Base-by-base conservation (phyloP, 2,888 invertebrate species). In the Romanomermis culicivorax region DNA sequence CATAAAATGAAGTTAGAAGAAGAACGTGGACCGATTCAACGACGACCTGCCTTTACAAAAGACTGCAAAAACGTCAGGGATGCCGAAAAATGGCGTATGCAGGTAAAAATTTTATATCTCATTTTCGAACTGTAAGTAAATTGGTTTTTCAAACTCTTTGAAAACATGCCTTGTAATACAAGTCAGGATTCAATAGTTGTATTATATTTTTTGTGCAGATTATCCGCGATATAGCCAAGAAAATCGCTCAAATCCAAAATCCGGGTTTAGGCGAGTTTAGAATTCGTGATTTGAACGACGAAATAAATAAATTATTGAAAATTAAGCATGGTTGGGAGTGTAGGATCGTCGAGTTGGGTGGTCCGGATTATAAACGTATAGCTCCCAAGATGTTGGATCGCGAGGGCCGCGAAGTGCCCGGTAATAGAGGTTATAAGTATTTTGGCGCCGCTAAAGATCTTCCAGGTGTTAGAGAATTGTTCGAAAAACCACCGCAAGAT, bases 231-330 rank as follows among this genome's bases (percentile, higher is more conserved):
- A 83, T 97, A 45, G 88, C 95, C 0, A 85, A 89, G 68, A 99
- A 97, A 76, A 95, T 99, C 0, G 85, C 95, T 1, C 89, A 93
- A 72, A 99, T 99, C 69, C 97, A 99, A 70, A 95, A 95, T 73
- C 88, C 97, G 60, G 97, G 97, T 56, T 76, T 97, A n/a, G 97
- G 97, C 2, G 97, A 99, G 72, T 99, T 93, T 70, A 80, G 93
- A 26, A 85, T 99, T 60, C 78, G 97, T 20, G 97, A 99, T 69
- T 74, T 99, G 25, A 99, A 99, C 70, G 97, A 99, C 73, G 95
- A 99, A 72, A 99, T 99, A 62, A 99, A 99, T 72, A 95, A 97
- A 72, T 70, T 95, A 59, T 76, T 99, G 57, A 76, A 93, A 50
- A 89, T 95, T 68, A 76, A 76, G 60, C 66, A 71, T 27, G 71